A percentile compares a stretch with the other conserved stretches of the same genome.
These are phyloP conservation scores for Catonia carolina DNA, from an alignment of 2,888 invertebrate species.

Conservation along the genomic window DNA sequence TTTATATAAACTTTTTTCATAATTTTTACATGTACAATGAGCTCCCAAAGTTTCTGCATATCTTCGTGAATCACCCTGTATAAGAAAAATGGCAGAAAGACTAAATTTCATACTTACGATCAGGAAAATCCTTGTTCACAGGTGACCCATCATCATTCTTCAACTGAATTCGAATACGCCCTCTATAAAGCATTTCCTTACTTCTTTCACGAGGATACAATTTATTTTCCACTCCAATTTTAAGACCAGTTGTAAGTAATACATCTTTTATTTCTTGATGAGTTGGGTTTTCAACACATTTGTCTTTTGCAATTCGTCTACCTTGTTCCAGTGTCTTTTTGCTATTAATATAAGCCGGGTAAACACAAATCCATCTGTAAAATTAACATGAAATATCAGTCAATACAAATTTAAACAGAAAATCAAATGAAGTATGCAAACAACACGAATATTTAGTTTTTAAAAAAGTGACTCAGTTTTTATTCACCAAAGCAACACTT, in stretches of 20 bases:
- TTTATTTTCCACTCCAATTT: conserved; percentile 87
- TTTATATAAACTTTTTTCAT: too few species aligned
- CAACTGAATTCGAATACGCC: conserved; percentile 87
- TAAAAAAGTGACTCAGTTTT: not conserved
- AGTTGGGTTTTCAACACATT: conserved; percentile 92
- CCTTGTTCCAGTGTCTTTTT: conserved; percentile 89
- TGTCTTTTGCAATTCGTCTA: conserved; percentile 70
- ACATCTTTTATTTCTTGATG: conserved; percentile 94
- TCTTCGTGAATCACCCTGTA: too few species aligned
- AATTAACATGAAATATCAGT: not conserved
- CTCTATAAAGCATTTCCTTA: conserved; percentile 77
- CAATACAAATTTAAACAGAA: not conserved
- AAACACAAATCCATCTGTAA: conserved; percentile 69
- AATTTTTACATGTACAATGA: too few species aligned
- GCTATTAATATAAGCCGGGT: conserved; percentile 93
- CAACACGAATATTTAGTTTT: too few species aligned
- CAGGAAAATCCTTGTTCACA: conserved; percentile 61
- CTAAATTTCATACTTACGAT: conserved; percentile 45
- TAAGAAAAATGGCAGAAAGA: too few species aligned
- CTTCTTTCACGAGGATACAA: conserved; percentile 85
- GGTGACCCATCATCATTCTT: conserved; percentile 82
- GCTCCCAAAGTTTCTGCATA: too few species aligned
- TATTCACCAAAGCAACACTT: too few species aligned
- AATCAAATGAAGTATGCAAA: too few species aligned
- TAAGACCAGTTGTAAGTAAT: conserved; percentile 71